These are phyloP conservation scores for Leptinotarsa defecta DNA, from an alignment of 1,140 invertebrate genomes.

Conservation along the genomic window DNA sequence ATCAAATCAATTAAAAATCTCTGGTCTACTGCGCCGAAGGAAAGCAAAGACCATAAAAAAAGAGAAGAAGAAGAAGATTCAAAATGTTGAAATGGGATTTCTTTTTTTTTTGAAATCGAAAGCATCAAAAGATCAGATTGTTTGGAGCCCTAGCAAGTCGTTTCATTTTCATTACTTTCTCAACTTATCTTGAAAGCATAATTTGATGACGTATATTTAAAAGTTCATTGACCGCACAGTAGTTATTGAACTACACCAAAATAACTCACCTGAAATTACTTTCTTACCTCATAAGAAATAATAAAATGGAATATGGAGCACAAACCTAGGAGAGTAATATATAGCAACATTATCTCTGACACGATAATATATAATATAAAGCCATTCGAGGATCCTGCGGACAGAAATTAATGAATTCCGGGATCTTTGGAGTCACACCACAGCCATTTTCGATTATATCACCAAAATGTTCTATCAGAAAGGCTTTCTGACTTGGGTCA, in stretches of 20 bases:
- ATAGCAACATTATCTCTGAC: constrained; percentile 3
- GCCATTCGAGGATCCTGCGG: background rate
- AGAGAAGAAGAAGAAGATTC: too few species aligned
- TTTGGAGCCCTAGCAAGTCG: too few species aligned
- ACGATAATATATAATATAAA: constrained; percentile 1
- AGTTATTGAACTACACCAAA: background rate
- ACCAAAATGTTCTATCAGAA: background rate
- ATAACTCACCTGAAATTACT: background rate
- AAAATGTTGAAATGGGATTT: too few species aligned
- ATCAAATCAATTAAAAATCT: too few species aligned
- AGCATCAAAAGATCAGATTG: too few species aligned
- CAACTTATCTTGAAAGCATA: too few species aligned
- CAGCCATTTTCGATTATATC: background rate
- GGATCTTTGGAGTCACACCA: background rate
- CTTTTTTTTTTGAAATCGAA: too few species aligned
- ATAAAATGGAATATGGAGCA: background rate
- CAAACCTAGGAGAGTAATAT: background rate
- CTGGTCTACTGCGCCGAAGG: too few species aligned
- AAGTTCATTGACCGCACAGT: too few species aligned
- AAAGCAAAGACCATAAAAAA: too few species aligned
- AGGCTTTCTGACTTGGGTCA: background rate
- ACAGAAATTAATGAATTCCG: constrained; percentile 3
- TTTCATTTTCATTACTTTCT: too few species aligned
- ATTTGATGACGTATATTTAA: too few species aligned
- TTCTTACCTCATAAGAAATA: background rate